phyloP scores from a whole-genome alignment of 2,888 invertebrate species.

The Drepana falcataria region DNA sequence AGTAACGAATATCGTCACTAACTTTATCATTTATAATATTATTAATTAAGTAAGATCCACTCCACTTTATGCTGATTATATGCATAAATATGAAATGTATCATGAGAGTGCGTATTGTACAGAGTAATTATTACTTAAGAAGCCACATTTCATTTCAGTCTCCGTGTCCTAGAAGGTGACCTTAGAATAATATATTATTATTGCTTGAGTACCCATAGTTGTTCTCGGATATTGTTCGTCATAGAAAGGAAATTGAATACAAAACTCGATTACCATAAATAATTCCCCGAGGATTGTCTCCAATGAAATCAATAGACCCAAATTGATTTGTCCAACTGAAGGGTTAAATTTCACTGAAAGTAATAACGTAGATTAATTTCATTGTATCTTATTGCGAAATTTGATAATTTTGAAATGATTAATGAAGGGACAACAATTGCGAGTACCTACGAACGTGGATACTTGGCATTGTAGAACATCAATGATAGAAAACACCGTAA shows the following conservation, averaged over 20 bases:
- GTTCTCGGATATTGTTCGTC: constrained; percentile 42
- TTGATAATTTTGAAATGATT: not conserved
- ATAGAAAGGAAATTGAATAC: constrained; percentile 58
- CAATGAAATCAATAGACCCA: constrained; percentile 37
- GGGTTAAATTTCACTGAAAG: not conserved
- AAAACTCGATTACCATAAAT: constrained; percentile 56
- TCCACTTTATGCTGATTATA: too few relatives aligned
- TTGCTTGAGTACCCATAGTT: constrained; percentile 24
- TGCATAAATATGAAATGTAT: too few relatives aligned
- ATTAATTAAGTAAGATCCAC: too few relatives aligned
- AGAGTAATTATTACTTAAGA: too few relatives aligned
- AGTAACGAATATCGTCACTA: too few relatives aligned
- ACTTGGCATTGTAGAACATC: too few relatives aligned
- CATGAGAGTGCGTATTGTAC: too few relatives aligned
- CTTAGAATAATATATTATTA: not conserved
- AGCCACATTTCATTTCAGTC: too few relatives aligned
- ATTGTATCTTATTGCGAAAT: not conserved
- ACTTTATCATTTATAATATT: too few relatives aligned
- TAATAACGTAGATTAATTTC: constrained; percentile 1
- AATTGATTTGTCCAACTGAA: constrained; percentile 26
- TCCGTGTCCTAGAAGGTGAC: not conserved
- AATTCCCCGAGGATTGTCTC: constrained; percentile 32
- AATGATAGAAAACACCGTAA: too few relatives aligned
- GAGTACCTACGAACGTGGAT: not conserved
- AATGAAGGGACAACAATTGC: not conserved